Conservation (phyloP, 2,797 vertebrate species). For the Forpus xanthops region DNA sequence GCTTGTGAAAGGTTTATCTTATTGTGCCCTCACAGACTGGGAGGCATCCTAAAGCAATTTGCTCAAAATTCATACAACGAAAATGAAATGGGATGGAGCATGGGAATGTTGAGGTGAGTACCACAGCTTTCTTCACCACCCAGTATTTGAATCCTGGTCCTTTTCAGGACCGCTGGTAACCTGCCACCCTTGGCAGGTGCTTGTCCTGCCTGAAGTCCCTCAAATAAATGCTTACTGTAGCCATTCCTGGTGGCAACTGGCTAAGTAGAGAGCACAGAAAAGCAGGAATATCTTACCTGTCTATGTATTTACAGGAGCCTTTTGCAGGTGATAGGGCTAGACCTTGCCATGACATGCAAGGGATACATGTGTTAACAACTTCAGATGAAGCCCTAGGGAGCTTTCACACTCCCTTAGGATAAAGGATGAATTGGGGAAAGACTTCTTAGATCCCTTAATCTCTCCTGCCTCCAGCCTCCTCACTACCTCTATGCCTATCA, state of each 20-base stretch:
- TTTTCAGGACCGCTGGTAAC: neutral
- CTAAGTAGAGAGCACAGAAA: neutral
- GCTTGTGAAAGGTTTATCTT: neutral
- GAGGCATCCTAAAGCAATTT: neutral
- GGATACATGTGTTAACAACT: neutral
- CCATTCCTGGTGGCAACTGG: neutral
- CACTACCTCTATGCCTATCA: neutral
- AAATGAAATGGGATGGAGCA: neutral
- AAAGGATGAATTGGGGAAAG: fast-evolving
- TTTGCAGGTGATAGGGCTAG: neutral
- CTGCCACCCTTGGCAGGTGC: neutral
- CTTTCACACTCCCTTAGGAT: neutral
- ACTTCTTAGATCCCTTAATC: neutral
- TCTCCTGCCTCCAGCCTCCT: neutral
- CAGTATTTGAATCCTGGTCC: neutral
- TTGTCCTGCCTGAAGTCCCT: neutral
- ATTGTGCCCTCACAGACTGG: neutral
- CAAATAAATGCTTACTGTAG: neutral
- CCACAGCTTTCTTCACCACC: neutral
- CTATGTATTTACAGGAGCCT: neutral
- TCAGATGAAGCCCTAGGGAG: neutral
- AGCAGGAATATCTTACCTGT: neutral
- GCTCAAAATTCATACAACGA: neutral
- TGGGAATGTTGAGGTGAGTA: fast-evolving
- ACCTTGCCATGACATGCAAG: neutral